Evolutionary conservation across 2,113 vertebrate genomes (phyloP).

Genomic region (Phaethon lepturus): DNA sequence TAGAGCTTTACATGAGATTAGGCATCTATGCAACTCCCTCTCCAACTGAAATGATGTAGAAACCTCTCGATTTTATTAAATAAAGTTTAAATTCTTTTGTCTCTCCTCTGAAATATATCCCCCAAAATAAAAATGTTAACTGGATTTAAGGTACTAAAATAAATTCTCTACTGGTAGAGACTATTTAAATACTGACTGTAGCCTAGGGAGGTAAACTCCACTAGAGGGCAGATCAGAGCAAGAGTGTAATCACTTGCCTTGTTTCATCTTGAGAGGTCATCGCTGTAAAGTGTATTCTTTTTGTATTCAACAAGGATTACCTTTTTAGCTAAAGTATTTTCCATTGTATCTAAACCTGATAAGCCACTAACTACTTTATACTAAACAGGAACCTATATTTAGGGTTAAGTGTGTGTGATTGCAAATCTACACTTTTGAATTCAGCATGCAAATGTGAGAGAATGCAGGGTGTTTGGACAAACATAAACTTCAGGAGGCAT

Average conservation of each 20-base stretch:
- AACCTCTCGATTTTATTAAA: not conserved
- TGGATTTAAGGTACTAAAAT: not conserved
- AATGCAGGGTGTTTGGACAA: not conserved
- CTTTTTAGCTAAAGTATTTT: not conserved
- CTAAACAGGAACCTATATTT: not conserved
- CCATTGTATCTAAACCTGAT: not conserved
- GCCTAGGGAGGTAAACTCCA: not conserved
- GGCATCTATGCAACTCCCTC: not conserved
- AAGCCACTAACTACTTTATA: not conserved
- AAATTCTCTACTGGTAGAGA: not conserved
- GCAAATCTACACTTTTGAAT: rapidly evolving
- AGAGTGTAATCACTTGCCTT: not conserved
- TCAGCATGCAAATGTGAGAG: not conserved
- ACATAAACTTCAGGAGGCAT: not conserved
- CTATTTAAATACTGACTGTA: not conserved
- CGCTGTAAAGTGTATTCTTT: not conserved
- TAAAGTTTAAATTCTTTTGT: not conserved
- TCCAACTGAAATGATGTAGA: not conserved
- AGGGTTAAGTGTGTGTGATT: not conserved
- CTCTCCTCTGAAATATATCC: not conserved
- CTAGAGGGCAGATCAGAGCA: not conserved
- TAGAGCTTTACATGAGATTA: not conserved
- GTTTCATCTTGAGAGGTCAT: not conserved
- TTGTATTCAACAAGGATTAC: not conserved
- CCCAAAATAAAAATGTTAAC: not conserved